These are phyloP conservation scores for Barypeithes pellucidus DNA, from an alignment of 2,888 invertebrate species.

Conservation along the genomic window DNA sequence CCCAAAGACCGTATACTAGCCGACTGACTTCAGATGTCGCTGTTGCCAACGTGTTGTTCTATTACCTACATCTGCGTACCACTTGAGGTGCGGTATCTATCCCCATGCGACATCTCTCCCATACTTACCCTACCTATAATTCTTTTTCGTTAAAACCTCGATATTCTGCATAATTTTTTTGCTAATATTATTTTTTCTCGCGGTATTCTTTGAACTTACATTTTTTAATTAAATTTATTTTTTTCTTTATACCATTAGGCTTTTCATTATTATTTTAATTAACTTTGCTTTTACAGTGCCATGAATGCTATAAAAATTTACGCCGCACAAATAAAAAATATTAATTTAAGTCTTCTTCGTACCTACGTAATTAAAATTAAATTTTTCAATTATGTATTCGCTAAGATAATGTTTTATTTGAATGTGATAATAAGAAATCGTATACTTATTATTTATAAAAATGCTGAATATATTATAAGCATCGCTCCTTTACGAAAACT, in stretches of 20 bases:
- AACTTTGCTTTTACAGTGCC: constrained; percentile 30
- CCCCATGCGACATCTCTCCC: too few relatives aligned
- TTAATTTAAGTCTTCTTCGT: background rate
- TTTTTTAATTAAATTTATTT: constrained; percentile 18
- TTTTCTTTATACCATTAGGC: constrained; percentile 9
- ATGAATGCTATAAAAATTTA: constrained; percentile 35
- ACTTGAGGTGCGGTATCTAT: too few relatives aligned
- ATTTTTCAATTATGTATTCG: constrained; percentile 15
- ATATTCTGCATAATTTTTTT: background rate
- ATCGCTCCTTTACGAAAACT: too few relatives aligned
- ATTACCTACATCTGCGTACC: too few relatives aligned
- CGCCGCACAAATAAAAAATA: constrained; percentile 15
- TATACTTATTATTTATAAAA: too few relatives aligned
- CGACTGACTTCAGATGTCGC: too few relatives aligned
- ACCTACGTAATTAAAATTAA: background rate
- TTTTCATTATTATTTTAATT: constrained; percentile 43
- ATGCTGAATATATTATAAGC: too few relatives aligned
- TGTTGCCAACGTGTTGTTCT: too few relatives aligned
- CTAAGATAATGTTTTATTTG: background rate
- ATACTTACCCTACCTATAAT: too few relatives aligned
- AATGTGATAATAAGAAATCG: too few relatives aligned
- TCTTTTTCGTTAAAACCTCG: too few relatives aligned
- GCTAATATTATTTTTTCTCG: background rate
- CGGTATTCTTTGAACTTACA: constrained; percentile 7
- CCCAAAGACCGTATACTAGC: too few relatives aligned